Evolutionary conservation across 2,888 invertebrate species (phyloP).

Genomic region (Tolmerus cingulatus): DNA sequence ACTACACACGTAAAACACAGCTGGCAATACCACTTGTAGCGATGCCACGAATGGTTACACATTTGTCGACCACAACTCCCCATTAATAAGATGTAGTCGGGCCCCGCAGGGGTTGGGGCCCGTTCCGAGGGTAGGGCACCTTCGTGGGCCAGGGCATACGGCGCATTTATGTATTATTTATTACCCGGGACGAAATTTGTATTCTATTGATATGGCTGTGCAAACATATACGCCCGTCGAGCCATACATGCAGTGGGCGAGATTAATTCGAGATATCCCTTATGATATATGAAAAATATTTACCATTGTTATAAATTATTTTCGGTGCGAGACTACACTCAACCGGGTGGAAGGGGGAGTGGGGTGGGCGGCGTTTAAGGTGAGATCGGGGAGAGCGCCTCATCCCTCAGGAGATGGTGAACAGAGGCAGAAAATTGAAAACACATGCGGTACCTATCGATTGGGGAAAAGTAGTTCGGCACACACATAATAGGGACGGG

Average conservation of each 20-base stretch:
- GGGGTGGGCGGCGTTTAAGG: not conserved
- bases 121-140: not conserved
- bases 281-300: slow-evolving; percentile 50
- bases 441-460: slow-evolving; percentile 38
- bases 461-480: slow-evolving; percentile 1
- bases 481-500: not conserved
- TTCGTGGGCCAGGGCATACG: slow-evolving; percentile 9
- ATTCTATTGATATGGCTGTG: slow-evolving; percentile 48
- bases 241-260: slow-evolving; percentile 32
- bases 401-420: not conserved
- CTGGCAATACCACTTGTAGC: slow-evolving; percentile 31
- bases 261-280: slow-evolving; percentile 48
- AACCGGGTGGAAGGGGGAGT: not conserved
- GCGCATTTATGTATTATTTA: slow-evolving; percentile 37
- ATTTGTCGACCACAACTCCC: slow-evolving; percentile 26
- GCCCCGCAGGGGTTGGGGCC: not conserved
- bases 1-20: slow-evolving; percentile 11
- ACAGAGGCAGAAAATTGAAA: slow-evolving; percentile 36
- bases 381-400: not conserved
- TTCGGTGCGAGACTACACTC: not conserved
- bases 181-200: slow-evolving; percentile 46
- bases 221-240: slow-evolving; percentile 43
- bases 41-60: slow-evolving; percentile 26
- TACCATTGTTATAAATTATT: slow-evolving; percentile 50
- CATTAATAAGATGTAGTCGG: slow-evolving; percentile 33